A percentile compares a stretch with the other conserved stretches of the same genome.
phyloP scores from a whole-genome alignment of 2,888 invertebrate genomes.

The Lypha dubia region DNA sequence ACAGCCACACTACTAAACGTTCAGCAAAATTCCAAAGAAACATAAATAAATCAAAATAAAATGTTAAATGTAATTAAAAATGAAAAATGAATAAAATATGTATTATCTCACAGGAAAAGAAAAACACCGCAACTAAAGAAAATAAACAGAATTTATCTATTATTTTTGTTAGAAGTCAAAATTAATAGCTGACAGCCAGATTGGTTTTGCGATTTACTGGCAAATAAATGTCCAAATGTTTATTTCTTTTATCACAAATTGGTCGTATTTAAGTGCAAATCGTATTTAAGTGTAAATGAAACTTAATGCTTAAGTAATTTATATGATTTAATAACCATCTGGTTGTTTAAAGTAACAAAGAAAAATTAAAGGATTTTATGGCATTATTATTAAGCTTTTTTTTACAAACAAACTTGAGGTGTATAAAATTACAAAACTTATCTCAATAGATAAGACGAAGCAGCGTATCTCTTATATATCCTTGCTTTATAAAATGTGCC shows the following conservation, averaged over 20 bases:
- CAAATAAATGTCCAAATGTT: slow-evolving; percentile 22
- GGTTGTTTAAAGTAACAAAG: not conserved
- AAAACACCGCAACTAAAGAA: not conserved
- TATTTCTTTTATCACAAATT: not conserved
- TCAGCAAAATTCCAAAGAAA: slow-evolving; percentile 7
- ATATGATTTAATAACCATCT: slow-evolving; percentile 3
- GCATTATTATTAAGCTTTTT: no score
- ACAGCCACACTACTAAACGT: slow-evolving; percentile 14
- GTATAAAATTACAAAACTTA: no score
- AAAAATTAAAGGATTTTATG: no score
- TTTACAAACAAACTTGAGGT: no score
- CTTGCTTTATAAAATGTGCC: no score
- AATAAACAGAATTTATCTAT: slow-evolving; percentile 41
- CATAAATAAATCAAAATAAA: slow-evolving; percentile 17
- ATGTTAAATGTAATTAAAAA: slow-evolving; percentile 55
- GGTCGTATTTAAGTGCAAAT: not conserved
- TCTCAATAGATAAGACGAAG: no score
- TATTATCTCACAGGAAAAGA: slow-evolving; percentile 23
- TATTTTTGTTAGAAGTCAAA: not conserved
- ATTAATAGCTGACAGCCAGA: not conserved
- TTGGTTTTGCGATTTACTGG: slow-evolving; percentile 16
- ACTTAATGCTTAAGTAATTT: not conserved
- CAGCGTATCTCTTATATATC: no score
- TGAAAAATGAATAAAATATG: slow-evolving; percentile 53
- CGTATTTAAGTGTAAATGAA: not conserved